Conservation (phyloP, 2,113 vertebrate species). For the Dasyprocta punctata region DNA sequence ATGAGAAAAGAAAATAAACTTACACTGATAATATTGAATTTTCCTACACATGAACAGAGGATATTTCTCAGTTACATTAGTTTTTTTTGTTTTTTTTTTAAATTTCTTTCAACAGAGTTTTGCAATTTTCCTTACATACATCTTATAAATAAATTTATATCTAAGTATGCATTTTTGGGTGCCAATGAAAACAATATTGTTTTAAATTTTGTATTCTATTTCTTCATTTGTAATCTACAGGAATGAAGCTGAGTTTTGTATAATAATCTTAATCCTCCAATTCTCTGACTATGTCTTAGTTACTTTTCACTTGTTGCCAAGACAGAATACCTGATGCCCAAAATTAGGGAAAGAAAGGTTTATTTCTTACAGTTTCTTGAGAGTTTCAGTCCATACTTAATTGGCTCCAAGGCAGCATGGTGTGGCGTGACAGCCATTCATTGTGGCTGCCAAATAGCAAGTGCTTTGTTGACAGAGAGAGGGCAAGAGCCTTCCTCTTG, state of each 20-base stretch:
- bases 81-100: too few species aligned
- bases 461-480: too few species aligned
- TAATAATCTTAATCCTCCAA: background rate
- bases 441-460: too few species aligned
- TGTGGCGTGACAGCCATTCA: too few species aligned
- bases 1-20: slow-evolving; percentile 5
- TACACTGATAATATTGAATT: background rate
- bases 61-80: background rate
- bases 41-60: background rate
- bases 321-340: too few species aligned
- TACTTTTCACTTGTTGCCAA: too few species aligned
- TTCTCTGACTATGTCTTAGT: too few species aligned
- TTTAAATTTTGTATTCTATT: background rate
- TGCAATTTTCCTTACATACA: background rate
- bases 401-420: too few species aligned
- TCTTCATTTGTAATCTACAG: background rate
- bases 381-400: too few species aligned
- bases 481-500: too few species aligned
- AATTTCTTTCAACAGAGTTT: background rate
- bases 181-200: background rate
- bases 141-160: background rate
- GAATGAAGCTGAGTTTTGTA: background rate
- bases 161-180: background rate
- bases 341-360: too few species aligned
- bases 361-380: too few species aligned